These are phyloP conservation scores for Hetaerina americana DNA, from an alignment of 1,140 invertebrate genomes.

Conservation along the genomic window DNA sequence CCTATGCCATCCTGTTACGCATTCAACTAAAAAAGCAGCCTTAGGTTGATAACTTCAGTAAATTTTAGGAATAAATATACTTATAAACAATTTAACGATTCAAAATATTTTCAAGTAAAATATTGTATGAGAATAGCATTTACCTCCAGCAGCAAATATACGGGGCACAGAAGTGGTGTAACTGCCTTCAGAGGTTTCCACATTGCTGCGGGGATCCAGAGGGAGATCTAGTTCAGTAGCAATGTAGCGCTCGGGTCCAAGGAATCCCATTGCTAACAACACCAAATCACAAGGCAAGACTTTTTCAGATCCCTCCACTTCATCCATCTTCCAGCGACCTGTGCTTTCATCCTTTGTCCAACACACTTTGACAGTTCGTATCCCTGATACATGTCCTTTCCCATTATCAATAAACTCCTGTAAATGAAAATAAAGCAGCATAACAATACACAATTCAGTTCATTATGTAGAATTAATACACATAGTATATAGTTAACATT, in stretches of 20 bases:
- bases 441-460: not conserved
- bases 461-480: not conserved
- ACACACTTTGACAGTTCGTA: slow-evolving; percentile 78
- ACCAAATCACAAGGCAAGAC: slow-evolving; percentile 66
- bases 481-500: not conserved
- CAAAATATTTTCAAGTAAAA: no score
- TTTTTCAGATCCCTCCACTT: slow-evolving; percentile 69
- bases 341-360: slow-evolving; percentile 83
- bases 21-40: no score
- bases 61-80: no score
- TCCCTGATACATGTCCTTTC: slow-evolving; percentile 76
- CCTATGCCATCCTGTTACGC: no score
- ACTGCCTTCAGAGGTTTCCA: slow-evolving; percentile 63
- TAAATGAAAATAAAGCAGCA: slow-evolving; percentile 12
- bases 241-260: slow-evolving; percentile 88
- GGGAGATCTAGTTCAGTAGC: slow-evolving; percentile 70
- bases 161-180: slow-evolving; percentile 72
- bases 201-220: slow-evolving; percentile 84
- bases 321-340: slow-evolving; percentile 89
- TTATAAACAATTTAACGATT: no score
- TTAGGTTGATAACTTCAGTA: no score
- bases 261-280: slow-evolving; percentile 95
- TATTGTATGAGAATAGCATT: slow-evolving; percentile 19
- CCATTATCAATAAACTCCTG: slow-evolving; percentile 88
- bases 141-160: slow-evolving; percentile 93